These are phyloP conservation scores for Phyllostomus discolor DNA, from an alignment of 2,113 vertebrate genomes.

Conservation along the genomic window DNA sequence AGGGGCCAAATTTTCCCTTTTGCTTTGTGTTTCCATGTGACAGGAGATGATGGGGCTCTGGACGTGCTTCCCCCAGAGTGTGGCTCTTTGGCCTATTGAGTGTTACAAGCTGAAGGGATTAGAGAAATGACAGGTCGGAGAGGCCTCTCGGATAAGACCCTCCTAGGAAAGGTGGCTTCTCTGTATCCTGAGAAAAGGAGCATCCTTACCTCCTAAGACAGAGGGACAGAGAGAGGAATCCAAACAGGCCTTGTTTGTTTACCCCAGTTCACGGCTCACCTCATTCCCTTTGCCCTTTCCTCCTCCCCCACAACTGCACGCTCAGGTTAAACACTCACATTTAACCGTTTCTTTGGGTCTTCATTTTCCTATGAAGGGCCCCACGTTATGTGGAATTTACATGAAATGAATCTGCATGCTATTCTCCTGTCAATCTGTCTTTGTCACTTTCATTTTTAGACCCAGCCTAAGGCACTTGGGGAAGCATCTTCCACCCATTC, in stretches of 20 bases:
- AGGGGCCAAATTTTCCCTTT: not conserved
- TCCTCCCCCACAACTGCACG: not conserved
- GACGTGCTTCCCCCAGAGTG: not conserved
- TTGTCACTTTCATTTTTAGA: not conserved
- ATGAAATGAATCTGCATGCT: not conserved
- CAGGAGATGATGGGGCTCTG: not conserved
- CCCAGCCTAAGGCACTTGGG: not conserved
- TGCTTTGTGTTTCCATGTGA: not conserved
- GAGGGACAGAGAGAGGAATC: not conserved
- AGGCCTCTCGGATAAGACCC: not conserved
- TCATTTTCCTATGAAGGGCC: not conserved
- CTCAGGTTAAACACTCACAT: not conserved
- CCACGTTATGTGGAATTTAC: not conserved
- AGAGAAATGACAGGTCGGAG: not conserved
- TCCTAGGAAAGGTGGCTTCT: not conserved
- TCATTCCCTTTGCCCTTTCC: not conserved
- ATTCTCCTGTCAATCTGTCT: not conserved
- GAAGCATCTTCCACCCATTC: not conserved
- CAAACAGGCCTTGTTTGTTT: not conserved
- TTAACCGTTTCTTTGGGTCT: not conserved
- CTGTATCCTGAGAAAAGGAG: not conserved
- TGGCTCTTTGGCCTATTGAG: too few relatives aligned
- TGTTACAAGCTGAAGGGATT: not conserved
- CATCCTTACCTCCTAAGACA: not conserved
- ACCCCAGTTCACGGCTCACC: not conserved